Conservation (phyloP, 2,113 vertebrate genomes). For the Epinephelus fuscoguttatus region DNA sequence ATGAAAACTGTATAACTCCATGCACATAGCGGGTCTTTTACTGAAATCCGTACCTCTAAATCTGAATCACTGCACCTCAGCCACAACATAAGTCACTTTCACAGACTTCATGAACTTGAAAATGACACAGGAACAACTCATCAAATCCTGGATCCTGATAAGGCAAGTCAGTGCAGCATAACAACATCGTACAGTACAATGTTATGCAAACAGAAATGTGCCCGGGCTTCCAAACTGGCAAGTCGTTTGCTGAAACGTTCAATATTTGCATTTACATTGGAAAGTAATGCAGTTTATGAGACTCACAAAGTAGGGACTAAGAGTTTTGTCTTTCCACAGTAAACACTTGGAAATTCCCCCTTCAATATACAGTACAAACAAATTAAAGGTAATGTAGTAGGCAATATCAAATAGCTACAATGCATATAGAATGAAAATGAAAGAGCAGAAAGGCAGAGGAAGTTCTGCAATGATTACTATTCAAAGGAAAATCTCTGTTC, state of each 20-base stretch:
- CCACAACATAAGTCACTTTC: constrained; percentile 6
- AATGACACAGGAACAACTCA: constrained; percentile 13
- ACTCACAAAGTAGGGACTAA: neutral
- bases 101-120: constrained; percentile 23
- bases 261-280: constrained; percentile 48
- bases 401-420: constrained; percentile 40
- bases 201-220: constrained; percentile 28
- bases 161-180: neutral
- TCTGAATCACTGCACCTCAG: constrained; percentile 8
- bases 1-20: neutral
- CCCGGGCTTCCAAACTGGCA: constrained; percentile 7
- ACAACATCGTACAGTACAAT: neutral
- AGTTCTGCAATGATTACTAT: constrained; percentile 1
- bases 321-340: constrained; percentile 34
- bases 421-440: neutral
- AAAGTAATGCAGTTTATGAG: constrained; percentile 26
- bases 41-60: neutral
- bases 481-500: neutral
- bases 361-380: constrained; percentile 31
- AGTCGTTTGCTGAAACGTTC: constrained; percentile 26
- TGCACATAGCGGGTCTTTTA: neutral
- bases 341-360: neutral
- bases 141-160: constrained; percentile 10
- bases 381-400: constrained; percentile 19
- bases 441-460: neutral